Evolutionary conservation across 2,888 invertebrate genomes (phyloP), one percentile per base, ranked within the genome.

Genomic region (Lochmaea crataegi): DNA sequence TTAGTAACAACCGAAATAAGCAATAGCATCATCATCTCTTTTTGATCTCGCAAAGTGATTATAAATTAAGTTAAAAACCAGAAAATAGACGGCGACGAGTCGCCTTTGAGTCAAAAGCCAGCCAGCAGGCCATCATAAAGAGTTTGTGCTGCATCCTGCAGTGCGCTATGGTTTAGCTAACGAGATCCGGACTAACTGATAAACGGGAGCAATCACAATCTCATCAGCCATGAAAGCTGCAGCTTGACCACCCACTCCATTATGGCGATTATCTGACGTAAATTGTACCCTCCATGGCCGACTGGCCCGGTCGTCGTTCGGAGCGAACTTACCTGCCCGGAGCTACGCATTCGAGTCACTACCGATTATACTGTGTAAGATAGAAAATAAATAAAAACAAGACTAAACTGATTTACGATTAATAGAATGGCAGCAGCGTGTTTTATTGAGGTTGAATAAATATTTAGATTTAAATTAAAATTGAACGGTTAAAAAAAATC

Each of bases 181-280:
- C 72, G 65, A 76, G 83, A 84, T 84, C 82, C 82, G 79, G 82
- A 80, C 82, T 80, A 81, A 81, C 82, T 84, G 85, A 85, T 85
- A 84, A 83, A 84, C 83, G 82, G 80, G 80, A 81, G 83, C 84
- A 85, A 85, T 85, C 85, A 84, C 84, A 83, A 84, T 84, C 84
- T 84, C 84, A 84, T 85, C 84, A 84, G 84, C 83, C 83, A 84
- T 84, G 84, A 84, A 84, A 84, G 84, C 84, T 81, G 83, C 81
- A 80, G 83, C 82, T 82, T 72, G 81, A 80, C 83, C 82, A 82
- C 82, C 84, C 83, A 84, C 82, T 84, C 83, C 82, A 82, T 80
- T 82, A 82, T 77, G 75, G 78, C 79, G 79, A 81, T 82, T 82
- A 81, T 80, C 78, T 79, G 78, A 73, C 70, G 72, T 76, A 75